phyloP scores from a whole-genome alignment of 2,888 invertebrate genomes.

The Monochamus alternatus region DNA sequence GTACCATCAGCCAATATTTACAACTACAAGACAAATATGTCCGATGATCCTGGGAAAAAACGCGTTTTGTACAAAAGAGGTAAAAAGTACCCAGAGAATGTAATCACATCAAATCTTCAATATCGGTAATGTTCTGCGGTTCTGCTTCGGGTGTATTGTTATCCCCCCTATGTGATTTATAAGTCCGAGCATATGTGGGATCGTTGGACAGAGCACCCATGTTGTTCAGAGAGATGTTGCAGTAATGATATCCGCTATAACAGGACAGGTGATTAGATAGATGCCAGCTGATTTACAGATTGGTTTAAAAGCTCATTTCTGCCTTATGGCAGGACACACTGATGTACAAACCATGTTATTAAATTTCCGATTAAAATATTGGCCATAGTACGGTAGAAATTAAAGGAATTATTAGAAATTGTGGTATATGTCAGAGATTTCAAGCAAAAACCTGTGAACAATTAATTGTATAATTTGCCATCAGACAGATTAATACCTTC shows the following conservation, averaged over 20 bases:
- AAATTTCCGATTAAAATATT: no score
- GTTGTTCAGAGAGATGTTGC: slow-evolving; percentile 53
- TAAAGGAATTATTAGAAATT: no score
- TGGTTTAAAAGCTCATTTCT: slow-evolving; percentile 47
- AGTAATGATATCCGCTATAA: slow-evolving; percentile 52
- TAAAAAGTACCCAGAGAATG: slow-evolving; percentile 45
- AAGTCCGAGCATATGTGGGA: slow-evolving; percentile 61
- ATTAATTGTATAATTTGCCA: no score
- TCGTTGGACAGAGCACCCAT: slow-evolving; percentile 54
- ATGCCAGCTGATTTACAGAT: slow-evolving; percentile 44
- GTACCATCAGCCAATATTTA: slow-evolving; percentile 43
- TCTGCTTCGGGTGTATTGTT: slow-evolving; percentile 62
- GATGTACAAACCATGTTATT: no score
- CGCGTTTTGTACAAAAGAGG: slow-evolving; percentile 42
- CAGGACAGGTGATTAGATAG: slow-evolving; percentile 50
- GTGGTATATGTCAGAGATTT: no score
- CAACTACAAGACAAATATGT: slow-evolving; percentile 53
- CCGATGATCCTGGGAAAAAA: slow-evolving; percentile 59
- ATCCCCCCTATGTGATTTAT: slow-evolving; percentile 65
- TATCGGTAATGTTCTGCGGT: slow-evolving; percentile 64
- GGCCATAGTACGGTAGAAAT: no score
- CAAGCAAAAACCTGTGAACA: no score
- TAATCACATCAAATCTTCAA: slow-evolving; percentile 48
- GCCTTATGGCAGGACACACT: slow-evolving; percentile 35
- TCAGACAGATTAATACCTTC: no score